Conservation (phyloP, 2,113 vertebrate genomes). For the Podilymbus podiceps region DNA sequence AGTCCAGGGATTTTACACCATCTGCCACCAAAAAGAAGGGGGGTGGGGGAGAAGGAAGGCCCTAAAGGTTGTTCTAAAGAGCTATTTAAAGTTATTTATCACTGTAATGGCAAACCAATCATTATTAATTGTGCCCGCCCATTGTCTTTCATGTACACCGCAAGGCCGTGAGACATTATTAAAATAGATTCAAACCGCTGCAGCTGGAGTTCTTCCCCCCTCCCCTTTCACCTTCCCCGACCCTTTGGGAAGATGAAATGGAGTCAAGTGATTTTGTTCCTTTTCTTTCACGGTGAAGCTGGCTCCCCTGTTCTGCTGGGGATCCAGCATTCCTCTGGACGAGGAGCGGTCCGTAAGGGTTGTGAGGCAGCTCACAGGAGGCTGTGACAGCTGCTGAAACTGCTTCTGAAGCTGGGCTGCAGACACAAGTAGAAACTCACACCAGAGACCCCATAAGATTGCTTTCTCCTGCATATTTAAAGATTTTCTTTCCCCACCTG, state of each 20-base stretch:
- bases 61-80: constrained; percentile 44
- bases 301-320: constrained; percentile 37
- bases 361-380: constrained; percentile 8
- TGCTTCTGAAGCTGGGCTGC: constrained; percentile 4
- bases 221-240: constrained; percentile 44
- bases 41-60: neutral
- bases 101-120: constrained; percentile 46
- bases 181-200: constrained; percentile 59
- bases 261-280: constrained; percentile 49
- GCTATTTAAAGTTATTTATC: constrained; percentile 70
- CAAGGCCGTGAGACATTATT: constrained; percentile 55
- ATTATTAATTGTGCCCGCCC: constrained; percentile 47
- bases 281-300: constrained; percentile 6
- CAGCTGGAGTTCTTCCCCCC: constrained; percentile 46
- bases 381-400: neutral
- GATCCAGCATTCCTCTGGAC: constrained; percentile 71
- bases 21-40: constrained; percentile 75
- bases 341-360: constrained; percentile 33
- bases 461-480: constrained; percentile 60
- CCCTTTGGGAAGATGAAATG: constrained; percentile 62
- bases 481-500: constrained; percentile 61
- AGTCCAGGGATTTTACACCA: constrained; percentile 82
- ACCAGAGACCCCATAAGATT: constrained; percentile 31
- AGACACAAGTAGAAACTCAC: neutral
- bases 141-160: constrained; percentile 60